phyloP scores from a whole-genome alignment of 2,113 vertebrate genomes.

The Empidonax traillii region DNA sequence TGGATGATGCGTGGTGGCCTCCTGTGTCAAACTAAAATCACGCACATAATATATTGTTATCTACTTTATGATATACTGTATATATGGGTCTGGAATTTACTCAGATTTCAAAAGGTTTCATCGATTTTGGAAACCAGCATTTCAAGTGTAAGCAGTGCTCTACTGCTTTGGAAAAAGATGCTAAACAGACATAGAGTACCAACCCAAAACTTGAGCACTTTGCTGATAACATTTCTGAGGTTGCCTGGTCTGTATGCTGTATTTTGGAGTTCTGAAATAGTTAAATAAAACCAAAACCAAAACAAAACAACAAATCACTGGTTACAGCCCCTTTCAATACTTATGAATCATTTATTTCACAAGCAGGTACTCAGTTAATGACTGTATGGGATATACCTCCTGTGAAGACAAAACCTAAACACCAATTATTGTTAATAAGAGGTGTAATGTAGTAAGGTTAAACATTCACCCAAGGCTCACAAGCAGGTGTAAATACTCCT shows the following conservation, averaged over 20 bases:
- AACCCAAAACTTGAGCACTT: not conserved
- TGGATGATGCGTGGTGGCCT: not conserved
- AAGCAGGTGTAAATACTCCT: not conserved
- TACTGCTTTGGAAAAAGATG: not conserved
- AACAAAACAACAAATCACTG: not conserved
- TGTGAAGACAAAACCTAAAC: slow-evolving; percentile 16
- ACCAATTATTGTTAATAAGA: slow-evolving; percentile 38
- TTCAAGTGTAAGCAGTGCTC: not conserved
- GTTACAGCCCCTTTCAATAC: not conserved
- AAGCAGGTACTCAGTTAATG: slow-evolving; percentile 28
- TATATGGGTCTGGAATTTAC: not conserved
- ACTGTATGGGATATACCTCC: not conserved
- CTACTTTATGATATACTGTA: not conserved
- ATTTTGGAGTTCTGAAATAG: not conserved
- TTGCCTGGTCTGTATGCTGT: not conserved
- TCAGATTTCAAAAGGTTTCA: not conserved
- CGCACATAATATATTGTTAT: not conserved
- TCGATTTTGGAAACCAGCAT: not conserved
- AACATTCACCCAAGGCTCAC: not conserved
- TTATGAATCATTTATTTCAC: slow-evolving; percentile 23
- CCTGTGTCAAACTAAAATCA: not conserved
- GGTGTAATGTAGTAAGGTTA: not conserved
- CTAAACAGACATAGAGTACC: not conserved
- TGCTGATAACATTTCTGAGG: not conserved
- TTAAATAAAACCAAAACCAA: not conserved